Evolutionary conservation across 2,797 vertebrate species (phyloP).

Genomic region (Macropus fuliginosus): DNA sequence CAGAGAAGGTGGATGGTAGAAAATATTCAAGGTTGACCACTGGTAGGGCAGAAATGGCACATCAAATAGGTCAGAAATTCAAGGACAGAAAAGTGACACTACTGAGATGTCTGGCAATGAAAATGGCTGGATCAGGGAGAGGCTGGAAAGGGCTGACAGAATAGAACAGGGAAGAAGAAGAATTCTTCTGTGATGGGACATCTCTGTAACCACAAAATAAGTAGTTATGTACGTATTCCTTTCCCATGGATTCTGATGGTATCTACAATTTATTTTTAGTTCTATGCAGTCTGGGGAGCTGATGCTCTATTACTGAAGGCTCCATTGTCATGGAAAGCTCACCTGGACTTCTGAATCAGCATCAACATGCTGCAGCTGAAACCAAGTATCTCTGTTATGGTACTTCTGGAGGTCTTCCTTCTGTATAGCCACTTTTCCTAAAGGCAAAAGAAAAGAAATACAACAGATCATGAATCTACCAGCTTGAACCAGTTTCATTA

Average conservation of each 20-base stretch:
- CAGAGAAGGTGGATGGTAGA: neutral
- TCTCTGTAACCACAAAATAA: neutral
- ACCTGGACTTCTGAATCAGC: constrained; percentile 99
- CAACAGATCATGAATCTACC: neutral
- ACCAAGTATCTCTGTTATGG: constrained; percentile 99
- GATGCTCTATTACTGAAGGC: neutral
- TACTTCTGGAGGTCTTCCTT: constrained; percentile 98
- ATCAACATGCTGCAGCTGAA: constrained; percentile 97
- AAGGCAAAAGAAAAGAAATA: constrained; percentile 8
- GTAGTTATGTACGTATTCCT: too few species aligned
- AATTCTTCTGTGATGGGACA: neutral
- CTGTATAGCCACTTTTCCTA: constrained; percentile 98
- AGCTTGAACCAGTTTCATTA: neutral
- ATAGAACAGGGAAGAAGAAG: neutral
- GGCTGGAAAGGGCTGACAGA: neutral
- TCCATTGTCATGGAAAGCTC: constrained; percentile 69
- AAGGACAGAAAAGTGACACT: neutral
- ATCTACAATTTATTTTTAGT: neutral
- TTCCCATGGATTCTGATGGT: neutral
- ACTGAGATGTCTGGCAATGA: neutral
- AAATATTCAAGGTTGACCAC: neutral
- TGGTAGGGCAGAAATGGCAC: neutral
- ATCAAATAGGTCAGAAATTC: neutral
- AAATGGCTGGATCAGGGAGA: neutral
- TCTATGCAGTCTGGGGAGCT: neutral